Conservation (phyloP, 1,140 invertebrate genomes). For the Dinoponera quadriceps region DNA sequence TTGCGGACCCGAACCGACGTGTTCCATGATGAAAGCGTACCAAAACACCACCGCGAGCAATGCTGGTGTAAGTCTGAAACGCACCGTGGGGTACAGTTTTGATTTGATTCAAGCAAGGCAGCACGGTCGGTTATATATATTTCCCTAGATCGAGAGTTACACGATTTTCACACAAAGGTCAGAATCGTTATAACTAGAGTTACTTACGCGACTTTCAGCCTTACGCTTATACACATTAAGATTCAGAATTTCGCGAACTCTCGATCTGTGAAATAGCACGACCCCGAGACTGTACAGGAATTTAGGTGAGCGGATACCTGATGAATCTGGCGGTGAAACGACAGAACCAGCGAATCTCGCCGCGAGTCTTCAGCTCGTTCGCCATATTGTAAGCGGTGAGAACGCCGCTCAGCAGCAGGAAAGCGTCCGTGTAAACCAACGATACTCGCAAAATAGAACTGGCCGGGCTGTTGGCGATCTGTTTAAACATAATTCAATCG, state of each 20-base stretch:
- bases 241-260: no score
- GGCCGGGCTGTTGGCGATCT: constrained; percentile 87
- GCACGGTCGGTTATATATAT: no score
- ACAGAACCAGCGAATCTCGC: constrained; percentile 86
- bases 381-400: constrained; percentile 88
- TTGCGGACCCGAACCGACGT: constrained; percentile 89
- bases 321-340: constrained; percentile 87
- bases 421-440: constrained; percentile 88
- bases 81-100: constrained; percentile 18
- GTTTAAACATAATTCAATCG: constrained; percentile 55
- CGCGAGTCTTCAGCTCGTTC: constrained; percentile 84
- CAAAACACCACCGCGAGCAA: constrained; percentile 89
- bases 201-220: not conserved
- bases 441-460: constrained; percentile 87
- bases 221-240: constrained; percentile 45
- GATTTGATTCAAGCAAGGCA: no score
- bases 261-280: no score
- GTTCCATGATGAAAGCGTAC: constrained; percentile 90
- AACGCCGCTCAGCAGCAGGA: constrained; percentile 88
- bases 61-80: constrained; percentile 87
- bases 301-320: constrained; percentile 85
- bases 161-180: no score
- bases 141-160: no score
- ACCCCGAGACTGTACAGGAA: no score
- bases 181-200: no score